These are phyloP conservation scores for Centruroides sculpturatus DNA, from an alignment of 1,140 invertebrate species.

Conservation along the genomic window DNA sequence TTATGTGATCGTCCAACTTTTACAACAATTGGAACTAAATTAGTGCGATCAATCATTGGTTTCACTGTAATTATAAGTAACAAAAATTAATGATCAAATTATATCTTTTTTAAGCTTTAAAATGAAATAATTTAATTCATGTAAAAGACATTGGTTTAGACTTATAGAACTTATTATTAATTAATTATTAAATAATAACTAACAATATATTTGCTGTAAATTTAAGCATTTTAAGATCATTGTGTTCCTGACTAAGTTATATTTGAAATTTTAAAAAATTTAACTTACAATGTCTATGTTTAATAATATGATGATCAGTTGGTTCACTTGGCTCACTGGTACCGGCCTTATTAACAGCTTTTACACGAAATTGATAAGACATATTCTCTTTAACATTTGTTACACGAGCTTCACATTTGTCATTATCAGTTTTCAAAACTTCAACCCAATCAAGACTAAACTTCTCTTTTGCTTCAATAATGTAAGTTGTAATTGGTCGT, in stretches of 20 bases:
- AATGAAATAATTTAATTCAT: too few species aligned
- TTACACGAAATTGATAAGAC: slow-evolving; percentile 82
- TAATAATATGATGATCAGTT: slow-evolving; percentile 81
- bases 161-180: too few species aligned
- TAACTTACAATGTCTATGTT: slow-evolving; percentile 76
- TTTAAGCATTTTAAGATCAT: too few species aligned
- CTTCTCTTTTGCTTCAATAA: slow-evolving; percentile 94
- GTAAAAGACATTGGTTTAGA: too few species aligned
- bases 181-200: too few species aligned
- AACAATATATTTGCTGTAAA: too few species aligned
- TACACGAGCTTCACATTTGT: slow-evolving; percentile 60
- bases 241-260: too few species aligned
- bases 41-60: slow-evolving; percentile 86
- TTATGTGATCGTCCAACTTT: slow-evolving; percentile 81
- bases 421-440: slow-evolving; percentile 61
- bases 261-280: too few species aligned
- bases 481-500: slow-evolving; percentile 75
- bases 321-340: slow-evolving; percentile 75
- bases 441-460: slow-evolving; percentile 66
- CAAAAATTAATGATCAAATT: too few species aligned
- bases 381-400: slow-evolving; percentile 83
- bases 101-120: too few species aligned
- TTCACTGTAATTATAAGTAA: slow-evolving; percentile 50
- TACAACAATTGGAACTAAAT: slow-evolving; percentile 69
- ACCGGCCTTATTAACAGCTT: slow-evolving; percentile 84